Conservation (phyloP, 1,140 invertebrate species). For the Dendroctonus valens region DNA sequence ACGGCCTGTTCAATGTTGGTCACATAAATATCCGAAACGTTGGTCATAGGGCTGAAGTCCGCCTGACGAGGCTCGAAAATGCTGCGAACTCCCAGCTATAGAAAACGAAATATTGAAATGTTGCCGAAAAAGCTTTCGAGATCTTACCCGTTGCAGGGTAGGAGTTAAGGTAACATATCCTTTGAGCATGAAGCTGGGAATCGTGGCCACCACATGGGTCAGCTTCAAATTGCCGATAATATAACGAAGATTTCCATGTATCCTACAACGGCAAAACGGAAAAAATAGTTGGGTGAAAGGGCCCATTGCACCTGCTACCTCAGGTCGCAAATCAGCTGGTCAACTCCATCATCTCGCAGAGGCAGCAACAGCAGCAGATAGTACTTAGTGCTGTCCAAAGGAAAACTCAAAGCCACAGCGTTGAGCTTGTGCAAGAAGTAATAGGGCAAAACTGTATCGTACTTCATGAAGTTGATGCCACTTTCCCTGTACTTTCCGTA, state of each 20-base stretch:
- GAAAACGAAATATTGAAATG: neutral
- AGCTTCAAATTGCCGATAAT: slow-evolving; percentile 65
- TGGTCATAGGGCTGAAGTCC: slow-evolving; percentile 74
- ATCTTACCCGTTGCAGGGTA: slow-evolving; percentile 71
- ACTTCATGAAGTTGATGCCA: slow-evolving; percentile 59
- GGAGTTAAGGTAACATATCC: slow-evolving; percentile 74
- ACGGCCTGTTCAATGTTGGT: slow-evolving; percentile 79
- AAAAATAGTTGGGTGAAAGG: neutral
- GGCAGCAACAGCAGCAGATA: slow-evolving; percentile 63
- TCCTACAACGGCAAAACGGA: slow-evolving; percentile 40
- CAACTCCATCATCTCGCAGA: slow-evolving; percentile 51
- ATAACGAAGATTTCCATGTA: slow-evolving; percentile 57
- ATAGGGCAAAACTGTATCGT: slow-evolving; percentile 71
- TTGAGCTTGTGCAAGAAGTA: slow-evolving; percentile 71
- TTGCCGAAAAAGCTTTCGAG: neutral
- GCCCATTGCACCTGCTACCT: slow-evolving; percentile 30
- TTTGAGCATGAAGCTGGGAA: slow-evolving; percentile 74
- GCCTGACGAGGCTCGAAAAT: slow-evolving; percentile 74
- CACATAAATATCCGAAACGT: slow-evolving; percentile 69
- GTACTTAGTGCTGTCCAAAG: slow-evolving; percentile 67
- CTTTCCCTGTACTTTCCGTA: slow-evolving; percentile 44
- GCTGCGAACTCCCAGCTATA: slow-evolving; percentile 68
- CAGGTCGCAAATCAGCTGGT: slow-evolving; percentile 47
- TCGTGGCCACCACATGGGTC: slow-evolving; percentile 67
- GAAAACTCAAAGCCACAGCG: slow-evolving; percentile 69